Base-by-base conservation (phyloP, 2,888 invertebrate genomes). In the Pseudococcus viburni region DNA sequence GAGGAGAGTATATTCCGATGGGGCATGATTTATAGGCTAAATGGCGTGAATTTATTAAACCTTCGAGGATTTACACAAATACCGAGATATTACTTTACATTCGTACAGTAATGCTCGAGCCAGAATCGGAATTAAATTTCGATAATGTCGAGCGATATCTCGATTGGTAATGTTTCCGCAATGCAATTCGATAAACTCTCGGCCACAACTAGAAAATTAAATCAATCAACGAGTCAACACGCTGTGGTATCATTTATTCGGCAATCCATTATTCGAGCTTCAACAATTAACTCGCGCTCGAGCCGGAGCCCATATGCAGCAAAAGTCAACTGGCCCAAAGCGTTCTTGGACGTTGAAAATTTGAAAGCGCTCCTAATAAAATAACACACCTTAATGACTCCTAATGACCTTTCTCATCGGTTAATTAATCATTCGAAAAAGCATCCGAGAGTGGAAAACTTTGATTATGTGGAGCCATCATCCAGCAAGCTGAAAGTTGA, bases 401-500 rank as follows among this genome's bases (percentile, higher is more conserved):
- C 77, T 88, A 88, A 88, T 88, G 88, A 88, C 88, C 88, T 80
- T 88, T 80, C 48, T 87, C 48, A n/a, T 39, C 33, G 80, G 88
- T 88, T 88, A 88, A 88, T 88, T 88, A 88, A 88, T 88, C 88
- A 88, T 46, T 83, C 6, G 77, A 83, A 88, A 33, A 88, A 73
- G 33, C 33, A 73, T 33, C 33, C 15, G 73, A 26, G 77, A 77
- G 51, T 17, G 42, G 59, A 68, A 86, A 73, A 87, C 77, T 87
- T 8, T 33, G 73, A 73, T 33, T 64, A 59, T 59, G 22, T 22
- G 6, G 11, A 64, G 64, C 15, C 64, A 22, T 59, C 59, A 64
- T 59, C 59, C 6, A 9, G 33, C 0, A 15, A 17, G 33, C 33
- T 15, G n/a, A 73, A 73, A 73, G 73, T 73, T 73, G 73, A 73